Evolutionary conservation across 2,888 invertebrate species (phyloP).

Genomic region (Coremacera marginata): DNA sequence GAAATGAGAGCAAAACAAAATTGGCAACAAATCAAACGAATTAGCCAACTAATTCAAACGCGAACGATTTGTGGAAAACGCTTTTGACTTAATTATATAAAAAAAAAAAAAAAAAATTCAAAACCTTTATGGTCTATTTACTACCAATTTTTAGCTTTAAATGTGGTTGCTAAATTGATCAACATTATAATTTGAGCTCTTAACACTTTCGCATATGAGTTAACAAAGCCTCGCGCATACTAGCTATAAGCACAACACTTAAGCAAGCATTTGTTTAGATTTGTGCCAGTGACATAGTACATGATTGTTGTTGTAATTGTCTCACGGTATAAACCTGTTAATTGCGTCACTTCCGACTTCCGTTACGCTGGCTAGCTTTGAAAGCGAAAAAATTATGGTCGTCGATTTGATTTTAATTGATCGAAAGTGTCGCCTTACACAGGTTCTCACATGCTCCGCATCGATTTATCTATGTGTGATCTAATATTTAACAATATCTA

Average conservation of each 20-base stretch:
- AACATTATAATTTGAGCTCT: neutral
- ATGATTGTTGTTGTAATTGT: slow-evolving; percentile 4
- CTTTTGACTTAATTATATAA: neutral
- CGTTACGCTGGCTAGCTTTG: slow-evolving; percentile 10
- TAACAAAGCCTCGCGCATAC: neutral
- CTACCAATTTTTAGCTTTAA: neutral
- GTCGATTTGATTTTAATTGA: slow-evolving; percentile 20
- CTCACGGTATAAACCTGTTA: slow-evolving; percentile 21
- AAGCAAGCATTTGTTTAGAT: slow-evolving; percentile 8
- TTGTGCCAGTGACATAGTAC: slow-evolving; percentile 16
- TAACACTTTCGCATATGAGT: neutral
- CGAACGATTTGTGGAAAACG: neutral
- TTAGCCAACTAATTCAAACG: neutral
- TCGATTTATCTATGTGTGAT: slow-evolving; percentile 3
- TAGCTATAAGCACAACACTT: slow-evolving; percentile 1
- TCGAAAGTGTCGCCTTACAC: slow-evolving; percentile 25
- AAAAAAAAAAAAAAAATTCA: too few relatives aligned
- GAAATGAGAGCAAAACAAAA: slow-evolving; percentile 13
- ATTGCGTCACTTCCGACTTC: slow-evolving; percentile 38
- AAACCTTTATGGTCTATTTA: slow-evolving; percentile 17
- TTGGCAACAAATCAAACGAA: slow-evolving; percentile 13
- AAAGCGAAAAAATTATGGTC: slow-evolving; percentile 16
- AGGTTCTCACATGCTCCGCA: slow-evolving; percentile 10
- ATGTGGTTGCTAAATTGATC: neutral
- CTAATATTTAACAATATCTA: slow-evolving; percentile 15